Conservation (phyloP, 2,113 vertebrate species). For the Colaptes auratus region DNA sequence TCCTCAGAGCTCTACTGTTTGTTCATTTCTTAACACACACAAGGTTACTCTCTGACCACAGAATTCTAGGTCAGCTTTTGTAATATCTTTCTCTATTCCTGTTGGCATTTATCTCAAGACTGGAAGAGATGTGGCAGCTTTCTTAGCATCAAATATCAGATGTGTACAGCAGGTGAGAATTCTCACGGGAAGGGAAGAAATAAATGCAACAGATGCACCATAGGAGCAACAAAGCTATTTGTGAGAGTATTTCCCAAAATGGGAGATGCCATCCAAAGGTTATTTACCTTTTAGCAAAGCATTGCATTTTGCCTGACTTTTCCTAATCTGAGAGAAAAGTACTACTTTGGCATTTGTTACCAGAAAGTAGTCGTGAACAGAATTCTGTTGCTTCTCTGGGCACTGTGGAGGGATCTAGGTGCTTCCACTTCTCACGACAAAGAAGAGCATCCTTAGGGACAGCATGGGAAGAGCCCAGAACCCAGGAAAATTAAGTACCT, state of each 20-base stretch:
- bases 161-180: not conserved
- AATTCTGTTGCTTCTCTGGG: not conserved
- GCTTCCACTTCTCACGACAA: not conserved
- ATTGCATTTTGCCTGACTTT: not conserved
- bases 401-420: not conserved
- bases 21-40: not conserved
- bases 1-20: not conserved
- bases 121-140: not conserved
- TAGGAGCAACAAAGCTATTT: not conserved
- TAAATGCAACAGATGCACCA: not conserved
- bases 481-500: not conserved
- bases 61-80: not conserved
- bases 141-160: not conserved
- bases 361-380: not conserved
- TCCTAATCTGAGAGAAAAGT: not conserved
- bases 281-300: constrained; percentile 3
- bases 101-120: not conserved
- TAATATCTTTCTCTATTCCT: not conserved
- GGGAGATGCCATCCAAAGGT: not conserved
- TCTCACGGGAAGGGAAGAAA: not conserved
- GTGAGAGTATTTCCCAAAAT: not conserved
- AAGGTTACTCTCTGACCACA: not conserved
- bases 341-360: not conserved
- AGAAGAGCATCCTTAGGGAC: not conserved
- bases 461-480: not conserved